A percentile compares a stretch with the other conserved stretches of the same genome.
phyloP scores from a whole-genome alignment of 2,113 vertebrate genomes.

The Embiotoca jacksoni region DNA sequence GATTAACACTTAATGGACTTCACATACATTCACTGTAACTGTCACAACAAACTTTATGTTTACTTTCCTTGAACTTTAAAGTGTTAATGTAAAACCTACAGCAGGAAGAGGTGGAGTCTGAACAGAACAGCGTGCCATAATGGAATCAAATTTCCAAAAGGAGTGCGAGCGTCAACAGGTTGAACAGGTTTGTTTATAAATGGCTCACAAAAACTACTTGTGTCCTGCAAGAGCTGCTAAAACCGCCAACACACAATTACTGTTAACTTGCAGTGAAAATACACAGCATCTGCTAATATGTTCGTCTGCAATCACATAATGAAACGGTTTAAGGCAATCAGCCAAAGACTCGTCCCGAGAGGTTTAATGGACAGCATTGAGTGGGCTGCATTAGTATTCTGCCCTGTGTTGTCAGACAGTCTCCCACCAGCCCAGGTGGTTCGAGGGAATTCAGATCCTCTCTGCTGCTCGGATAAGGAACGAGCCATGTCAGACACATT shows the following conservation, averaged over 20 bases:
- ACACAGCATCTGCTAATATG: slow-evolving; percentile 9
- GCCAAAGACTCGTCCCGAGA: slow-evolving; percentile 26
- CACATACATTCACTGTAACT: neutral
- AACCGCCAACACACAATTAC: slow-evolving; percentile 26
- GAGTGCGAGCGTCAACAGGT: slow-evolving; percentile 63
- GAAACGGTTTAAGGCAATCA: slow-evolving; percentile 44
- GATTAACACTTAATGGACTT: slow-evolving; percentile 8
- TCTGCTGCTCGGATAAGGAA: slow-evolving; percentile 57
- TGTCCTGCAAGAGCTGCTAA: slow-evolving; percentile 16
- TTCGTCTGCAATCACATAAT: slow-evolving; percentile 51
- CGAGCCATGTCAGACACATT: slow-evolving; percentile 68
- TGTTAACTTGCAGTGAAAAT: slow-evolving; percentile 24
- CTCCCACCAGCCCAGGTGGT: slow-evolving; percentile 71
- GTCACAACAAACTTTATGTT: slow-evolving; percentile 22
- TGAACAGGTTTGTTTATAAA: slow-evolving; percentile 71
- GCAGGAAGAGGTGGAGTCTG: slow-evolving; percentile 42
- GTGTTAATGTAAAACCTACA: slow-evolving; percentile 22
- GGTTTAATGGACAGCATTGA: slow-evolving; percentile 65
- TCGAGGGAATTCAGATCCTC: slow-evolving; percentile 52
- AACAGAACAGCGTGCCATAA: slow-evolving; percentile 31
- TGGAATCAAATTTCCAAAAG: slow-evolving; percentile 64
- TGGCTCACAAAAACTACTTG: slow-evolving; percentile 41
- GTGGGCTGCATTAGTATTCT: slow-evolving; percentile 73
- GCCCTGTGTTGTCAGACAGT: slow-evolving; percentile 20
- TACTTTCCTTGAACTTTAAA: slow-evolving; percentile 6